Evolutionary conservation across 2,888 invertebrate species (phyloP), one percentile per base, ranked within the genome.

Genomic region (Lasioglossum leucozonium): DNA sequence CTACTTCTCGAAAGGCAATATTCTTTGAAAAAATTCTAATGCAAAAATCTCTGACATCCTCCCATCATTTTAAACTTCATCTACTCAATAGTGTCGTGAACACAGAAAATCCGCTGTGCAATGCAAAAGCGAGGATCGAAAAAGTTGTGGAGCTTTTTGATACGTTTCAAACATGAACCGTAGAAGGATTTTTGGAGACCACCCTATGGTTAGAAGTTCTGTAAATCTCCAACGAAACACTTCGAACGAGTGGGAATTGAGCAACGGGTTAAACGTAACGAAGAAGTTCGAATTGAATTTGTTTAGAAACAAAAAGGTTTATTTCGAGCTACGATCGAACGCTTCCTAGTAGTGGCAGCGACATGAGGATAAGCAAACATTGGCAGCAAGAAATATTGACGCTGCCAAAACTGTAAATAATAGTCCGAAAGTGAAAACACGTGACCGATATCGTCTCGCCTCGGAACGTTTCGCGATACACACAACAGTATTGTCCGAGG

Each of bases 381-480:
- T 67, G 65, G 65, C 65, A 67, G 34, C 65, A 67, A 67, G 22
- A 67, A 67, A 34, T 62, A 62, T 67, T 4, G 22, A 34, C 34
- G 65, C 22, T 67, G 65, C 34, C 34, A 37, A 67, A 34, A 67
- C 30, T 67, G 30, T 34, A 37, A 34, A 34, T 34, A 67, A 67
- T 34, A 22, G 30, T 67, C 22, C 22, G 34, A 67, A 67, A 67
- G 65, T 37, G 65, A 34, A 10, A 67, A 67, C 65, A 67, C 65
- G 30, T 67, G 65, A 67, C 34, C 18, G 34, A 18, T 67, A 22
- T 67, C 22, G 34, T 34, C 34, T 34, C 34, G 34, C 34, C 10
- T 22, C 22, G 34, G 4, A 55, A 62, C 58, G 75, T 42, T 42
- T 3, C 37, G 37, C 55, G 77, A 26, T 67, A 71, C 71, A 44